These are phyloP conservation scores for Ellobius talpinus DNA, from an alignment of 2,113 vertebrate species.

Conservation along the genomic window DNA sequence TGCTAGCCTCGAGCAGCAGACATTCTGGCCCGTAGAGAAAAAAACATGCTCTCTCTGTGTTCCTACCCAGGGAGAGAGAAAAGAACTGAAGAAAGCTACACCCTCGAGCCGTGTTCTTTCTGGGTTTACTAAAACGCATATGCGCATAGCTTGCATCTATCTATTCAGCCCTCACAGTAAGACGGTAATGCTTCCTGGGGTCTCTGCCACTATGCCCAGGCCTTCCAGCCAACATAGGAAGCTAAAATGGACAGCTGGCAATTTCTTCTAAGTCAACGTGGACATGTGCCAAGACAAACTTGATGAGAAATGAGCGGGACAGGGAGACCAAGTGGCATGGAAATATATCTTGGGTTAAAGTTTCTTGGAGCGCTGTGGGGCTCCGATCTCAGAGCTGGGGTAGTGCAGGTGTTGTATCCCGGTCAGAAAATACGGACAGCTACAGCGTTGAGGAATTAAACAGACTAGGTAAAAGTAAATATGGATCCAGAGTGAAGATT, in stretches of 20 bases:
- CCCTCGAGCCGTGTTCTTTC: neutral
- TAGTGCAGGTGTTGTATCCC: neutral
- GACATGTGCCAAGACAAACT: neutral
- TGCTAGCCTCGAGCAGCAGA: constrained; percentile 50
- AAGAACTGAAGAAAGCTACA: neutral
- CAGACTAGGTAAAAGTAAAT: neutral
- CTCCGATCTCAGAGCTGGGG: neutral
- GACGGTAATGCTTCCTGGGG: neutral
- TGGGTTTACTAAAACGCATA: constrained; percentile 13
- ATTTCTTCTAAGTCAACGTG: neutral
- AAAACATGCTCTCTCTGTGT: neutral
- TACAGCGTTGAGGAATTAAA: neutral
- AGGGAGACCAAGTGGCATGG: neutral
- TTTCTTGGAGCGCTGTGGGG: neutral
- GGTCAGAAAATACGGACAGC: neutral
- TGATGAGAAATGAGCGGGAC: neutral
- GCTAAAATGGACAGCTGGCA: neutral
- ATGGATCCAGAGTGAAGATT: neutral
- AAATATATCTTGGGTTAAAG: neutral
- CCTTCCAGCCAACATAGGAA: constrained; percentile 8
- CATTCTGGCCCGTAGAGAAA: neutral
- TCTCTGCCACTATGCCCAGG: neutral
- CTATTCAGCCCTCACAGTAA: neutral
- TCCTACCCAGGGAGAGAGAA: neutral
- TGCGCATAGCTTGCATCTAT: neutral